These are phyloP conservation scores for Tachina grossa DNA, from an alignment of 2,888 invertebrate genomes.

Conservation along the genomic window DNA sequence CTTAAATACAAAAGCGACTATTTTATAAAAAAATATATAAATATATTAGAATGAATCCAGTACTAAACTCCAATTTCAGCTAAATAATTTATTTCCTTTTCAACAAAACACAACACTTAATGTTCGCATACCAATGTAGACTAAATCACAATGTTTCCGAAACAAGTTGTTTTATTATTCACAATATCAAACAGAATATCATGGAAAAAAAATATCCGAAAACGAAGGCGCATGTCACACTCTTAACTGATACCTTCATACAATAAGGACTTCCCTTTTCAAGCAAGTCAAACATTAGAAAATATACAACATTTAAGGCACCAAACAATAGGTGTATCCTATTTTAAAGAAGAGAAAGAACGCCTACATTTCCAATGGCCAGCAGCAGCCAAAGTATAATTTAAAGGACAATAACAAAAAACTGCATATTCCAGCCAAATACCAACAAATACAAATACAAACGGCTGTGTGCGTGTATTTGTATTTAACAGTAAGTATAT, in stretches of 20 bases:
- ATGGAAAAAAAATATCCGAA: constrained; percentile 65
- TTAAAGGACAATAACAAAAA: constrained; percentile 60
- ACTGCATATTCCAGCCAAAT: constrained; percentile 67
- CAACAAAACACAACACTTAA: constrained; percentile 58
- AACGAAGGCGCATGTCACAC: constrained; percentile 71
- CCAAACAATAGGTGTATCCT: constrained; percentile 62
- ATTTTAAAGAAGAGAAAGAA: constrained; percentile 66
- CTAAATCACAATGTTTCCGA: constrained; percentile 61
- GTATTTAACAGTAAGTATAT: constrained; percentile 20
- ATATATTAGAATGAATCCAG: neutral
- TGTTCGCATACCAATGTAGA: constrained; percentile 61
- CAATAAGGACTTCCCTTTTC: constrained; percentile 77
- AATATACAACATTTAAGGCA: constrained; percentile 44
- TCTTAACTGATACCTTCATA: constrained; percentile 35
- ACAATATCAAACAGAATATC: neutral
- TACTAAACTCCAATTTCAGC: neutral
- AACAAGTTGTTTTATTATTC: constrained; percentile 46
- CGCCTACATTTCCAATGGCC: constrained; percentile 78
- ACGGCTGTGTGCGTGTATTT: constrained; percentile 29
- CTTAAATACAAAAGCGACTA: too few relatives aligned
- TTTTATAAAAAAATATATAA: too few relatives aligned
- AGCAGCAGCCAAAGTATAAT: constrained; percentile 70
- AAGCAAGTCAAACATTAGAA: constrained; percentile 26
- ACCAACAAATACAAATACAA: constrained; percentile 1
- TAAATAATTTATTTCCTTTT: constrained; percentile 20